phyloP scores from a whole-genome alignment of 2,113 vertebrate species.

The Spizaetus ornatus region DNA sequence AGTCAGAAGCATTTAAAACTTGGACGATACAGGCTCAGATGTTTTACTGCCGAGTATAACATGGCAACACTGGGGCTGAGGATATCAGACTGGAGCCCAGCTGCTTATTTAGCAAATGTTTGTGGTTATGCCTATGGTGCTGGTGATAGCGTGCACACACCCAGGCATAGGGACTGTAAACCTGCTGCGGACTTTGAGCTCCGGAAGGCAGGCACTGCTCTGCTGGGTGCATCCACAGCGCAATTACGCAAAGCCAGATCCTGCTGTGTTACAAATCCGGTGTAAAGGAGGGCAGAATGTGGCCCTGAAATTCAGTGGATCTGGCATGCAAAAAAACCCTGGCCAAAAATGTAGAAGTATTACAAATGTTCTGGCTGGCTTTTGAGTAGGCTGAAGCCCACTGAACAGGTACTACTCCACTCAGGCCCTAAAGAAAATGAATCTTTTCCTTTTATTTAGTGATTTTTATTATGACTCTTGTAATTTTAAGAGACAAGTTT shows the following conservation, averaged over 20 bases:
- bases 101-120: slow-evolving; percentile 37
- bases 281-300: not conserved
- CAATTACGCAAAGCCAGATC: not conserved
- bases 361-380: not conserved
- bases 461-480: not conserved
- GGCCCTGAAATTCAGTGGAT: not conserved
- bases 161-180: slow-evolving; percentile 14
- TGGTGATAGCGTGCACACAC: slow-evolving; percentile 17
- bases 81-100: not conserved
- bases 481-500: not conserved
- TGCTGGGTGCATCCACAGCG: not conserved
- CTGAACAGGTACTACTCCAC: not conserved
- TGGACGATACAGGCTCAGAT: not conserved
- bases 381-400: not conserved
- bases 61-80: not conserved
- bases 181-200: slow-evolving; percentile 41
- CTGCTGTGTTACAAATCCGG: not conserved
- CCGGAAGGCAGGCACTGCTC: not conserved
- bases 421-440: not conserved
- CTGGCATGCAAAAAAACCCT: not conserved
- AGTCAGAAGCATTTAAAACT: not conserved
- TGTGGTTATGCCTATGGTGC: slow-evolving; percentile 20
- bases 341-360: not conserved
- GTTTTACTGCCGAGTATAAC: not conserved
- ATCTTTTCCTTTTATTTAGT: not conserved